Evolutionary conservation across 1,140 invertebrate genomes (phyloP).

Genomic region (Pseudoatta argentina): DNA sequence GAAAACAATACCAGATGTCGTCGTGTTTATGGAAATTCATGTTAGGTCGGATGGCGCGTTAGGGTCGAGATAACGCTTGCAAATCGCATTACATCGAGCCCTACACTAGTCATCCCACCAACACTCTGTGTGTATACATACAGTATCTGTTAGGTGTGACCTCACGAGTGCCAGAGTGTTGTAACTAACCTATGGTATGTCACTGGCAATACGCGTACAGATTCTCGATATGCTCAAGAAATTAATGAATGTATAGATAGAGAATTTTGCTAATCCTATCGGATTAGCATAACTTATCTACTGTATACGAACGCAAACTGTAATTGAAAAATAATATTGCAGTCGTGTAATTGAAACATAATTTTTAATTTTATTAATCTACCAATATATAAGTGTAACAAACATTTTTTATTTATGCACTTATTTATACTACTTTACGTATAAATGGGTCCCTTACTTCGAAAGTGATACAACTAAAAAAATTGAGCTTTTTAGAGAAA

Average conservation of each 20-base stretch:
- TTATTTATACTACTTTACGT: neutral
- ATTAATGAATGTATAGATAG: neutral
- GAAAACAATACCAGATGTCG: constrained; percentile 79
- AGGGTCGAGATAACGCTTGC: constrained; percentile 83
- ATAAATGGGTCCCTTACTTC: neutral
- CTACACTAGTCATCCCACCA: constrained; percentile 49
- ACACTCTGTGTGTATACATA: neutral
- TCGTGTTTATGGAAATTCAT: constrained; percentile 80
- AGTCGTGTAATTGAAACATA: neutral
- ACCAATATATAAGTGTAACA: neutral
- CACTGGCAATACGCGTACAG: constrained; percentile 65
- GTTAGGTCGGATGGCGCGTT: constrained; percentile 75
- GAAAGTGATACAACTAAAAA: no score
- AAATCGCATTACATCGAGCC: constrained; percentile 83
- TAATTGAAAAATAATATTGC: neutral
- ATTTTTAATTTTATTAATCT: no score
- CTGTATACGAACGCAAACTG: neutral
- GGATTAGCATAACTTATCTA: neutral
- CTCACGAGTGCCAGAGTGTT: constrained; percentile 61
- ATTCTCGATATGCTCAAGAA: constrained; percentile 54
- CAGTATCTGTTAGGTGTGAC: constrained; percentile 43
- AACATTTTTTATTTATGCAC: neutral
- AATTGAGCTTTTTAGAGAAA: no score
- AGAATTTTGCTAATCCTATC: neutral
- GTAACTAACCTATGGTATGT: constrained; percentile 71